Evolutionary conservation across 1,140 invertebrate species (phyloP).

Genomic region (Neuroterus valhalla): DNA sequence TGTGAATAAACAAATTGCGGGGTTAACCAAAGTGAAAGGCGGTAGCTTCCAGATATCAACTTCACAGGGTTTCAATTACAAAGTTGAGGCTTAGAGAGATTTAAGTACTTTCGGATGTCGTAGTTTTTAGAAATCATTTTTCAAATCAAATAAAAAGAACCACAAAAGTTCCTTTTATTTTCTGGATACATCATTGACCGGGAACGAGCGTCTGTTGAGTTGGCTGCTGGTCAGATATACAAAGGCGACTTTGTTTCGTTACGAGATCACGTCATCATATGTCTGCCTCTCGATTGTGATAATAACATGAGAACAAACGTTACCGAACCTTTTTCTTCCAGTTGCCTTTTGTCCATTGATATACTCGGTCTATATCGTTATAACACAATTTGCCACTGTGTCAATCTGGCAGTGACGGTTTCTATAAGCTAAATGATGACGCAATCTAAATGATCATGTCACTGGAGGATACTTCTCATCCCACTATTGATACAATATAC

Average conservation of each 20-base stretch:
- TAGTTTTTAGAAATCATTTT: too few relatives aligned
- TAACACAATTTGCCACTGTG: constrained; percentile 27
- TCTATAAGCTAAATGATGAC: constrained; percentile 13
- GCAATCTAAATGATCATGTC: not conserved
- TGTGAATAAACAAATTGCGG: constrained; percentile 63
- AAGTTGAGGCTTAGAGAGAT: too few relatives aligned
- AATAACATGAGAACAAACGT: constrained; percentile 35
- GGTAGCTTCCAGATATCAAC: constrained; percentile 21
- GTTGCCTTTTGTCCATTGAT: constrained; percentile 27
- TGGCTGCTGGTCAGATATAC: constrained; percentile 35
- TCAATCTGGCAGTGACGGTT: constrained; percentile 12
- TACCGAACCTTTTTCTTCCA: constrained; percentile 33
- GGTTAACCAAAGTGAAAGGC: constrained; percentile 45
- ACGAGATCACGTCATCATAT: constrained; percentile 44
- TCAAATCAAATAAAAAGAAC: too few relatives aligned
- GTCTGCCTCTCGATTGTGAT: constrained; percentile 19
- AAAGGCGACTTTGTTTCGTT: constrained; percentile 66
- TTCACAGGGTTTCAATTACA: not conserved
- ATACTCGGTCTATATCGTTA: constrained; percentile 22
- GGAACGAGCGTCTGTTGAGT: not conserved
- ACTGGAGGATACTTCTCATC: not conserved
- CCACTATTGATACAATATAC: too few relatives aligned
- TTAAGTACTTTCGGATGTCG: too few relatives aligned
- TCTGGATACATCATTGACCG: too few relatives aligned
- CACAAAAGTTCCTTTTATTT: too few relatives aligned